phyloP scores from a whole-genome alignment of 2,888 invertebrate genomes.

The Nycteola revayana region DNA sequence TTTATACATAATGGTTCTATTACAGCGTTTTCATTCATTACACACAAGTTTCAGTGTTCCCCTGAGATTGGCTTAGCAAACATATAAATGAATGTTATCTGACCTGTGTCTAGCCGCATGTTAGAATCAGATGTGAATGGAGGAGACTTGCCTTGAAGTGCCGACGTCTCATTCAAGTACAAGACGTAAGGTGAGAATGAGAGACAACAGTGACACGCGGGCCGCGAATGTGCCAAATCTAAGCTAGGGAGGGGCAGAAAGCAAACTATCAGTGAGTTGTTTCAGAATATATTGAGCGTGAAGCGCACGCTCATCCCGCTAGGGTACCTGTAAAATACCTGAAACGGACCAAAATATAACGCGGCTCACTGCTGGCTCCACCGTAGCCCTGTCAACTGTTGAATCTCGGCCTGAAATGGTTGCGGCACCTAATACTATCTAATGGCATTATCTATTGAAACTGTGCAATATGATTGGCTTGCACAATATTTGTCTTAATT shows the following conservation, averaged over 20 bases:
- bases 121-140: slow-evolving; percentile 75
- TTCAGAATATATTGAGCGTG: slow-evolving; percentile 66
- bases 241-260: slow-evolving; percentile 83
- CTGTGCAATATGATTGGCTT: too few species aligned
- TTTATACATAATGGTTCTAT: slow-evolving; percentile 34
- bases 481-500: slow-evolving; percentile 7
- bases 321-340: slow-evolving; percentile 78
- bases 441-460: slow-evolving; percentile 55
- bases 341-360: slow-evolving; percentile 75
- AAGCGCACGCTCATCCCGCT: slow-evolving; percentile 66
- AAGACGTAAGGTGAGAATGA: slow-evolving; percentile 82
- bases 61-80: slow-evolving; percentile 61
- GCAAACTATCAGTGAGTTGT: slow-evolving; percentile 82
- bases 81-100: slow-evolving; percentile 69
- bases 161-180: slow-evolving; percentile 82
- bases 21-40: slow-evolving; percentile 37
- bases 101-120: slow-evolving; percentile 76
- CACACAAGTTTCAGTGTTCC: slow-evolving; percentile 45
- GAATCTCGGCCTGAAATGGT: slow-evolving; percentile 79
- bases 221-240: slow-evolving; percentile 83
- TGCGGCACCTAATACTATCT: slow-evolving; percentile 57
- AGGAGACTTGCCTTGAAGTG: slow-evolving; percentile 81
- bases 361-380: slow-evolving; percentile 76
- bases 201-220: slow-evolving; percentile 83
- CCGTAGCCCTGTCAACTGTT: slow-evolving; percentile 80